Evolutionary conservation across 2,113 vertebrate genomes (phyloP), one percentile per base, ranked within the genome.

Genomic region (Burhinus oedicnemus): DNA sequence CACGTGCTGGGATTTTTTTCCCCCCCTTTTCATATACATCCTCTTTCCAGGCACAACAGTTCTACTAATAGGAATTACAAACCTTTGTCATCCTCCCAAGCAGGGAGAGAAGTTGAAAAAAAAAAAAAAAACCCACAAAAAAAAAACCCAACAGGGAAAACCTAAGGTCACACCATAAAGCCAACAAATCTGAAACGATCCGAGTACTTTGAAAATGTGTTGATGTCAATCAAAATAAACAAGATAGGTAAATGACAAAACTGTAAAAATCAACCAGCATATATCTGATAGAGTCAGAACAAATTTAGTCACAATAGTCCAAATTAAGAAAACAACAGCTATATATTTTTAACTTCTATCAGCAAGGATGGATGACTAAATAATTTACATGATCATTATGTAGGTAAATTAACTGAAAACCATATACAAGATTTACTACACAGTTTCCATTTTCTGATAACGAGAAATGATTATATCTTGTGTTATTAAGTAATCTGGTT

Each of bases 21-120:
- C 15, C 9, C 9, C 8, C 27, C 15, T 36, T 90, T 94, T 89
- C 95, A 61, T 92, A 93, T 82, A 74, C 54, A 7, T 81, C 74
- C 49, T 95, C 51, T 96, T 97, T 95, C 61, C 72, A 92, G 84
- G 76, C 44, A 71, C 87, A 95, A 89, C 55, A 68, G 72, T 97
- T 96, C 65, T 75, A 61, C 51, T 80, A 70, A 91, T 47, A 93
- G 64, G 69, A 92, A 98, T 95, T 97, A 26, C 29, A 95, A 91
- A 87, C 64, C 77, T 93, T 95, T 95, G 61, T 84, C 62, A 74
- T 75, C 30, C 26, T 74, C 52, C 84, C 32, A 78, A 58, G 62
- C 47, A 92, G 58, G 23, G 40, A 52, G 6, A 44, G 21, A 11
- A 69, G 15, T 47, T 16, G 3, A 2, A 15, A 7, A 34, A 38